These are phyloP conservation scores for Passer montanus DNA, from an alignment of 2,113 vertebrate species.

Conservation along the genomic window DNA sequence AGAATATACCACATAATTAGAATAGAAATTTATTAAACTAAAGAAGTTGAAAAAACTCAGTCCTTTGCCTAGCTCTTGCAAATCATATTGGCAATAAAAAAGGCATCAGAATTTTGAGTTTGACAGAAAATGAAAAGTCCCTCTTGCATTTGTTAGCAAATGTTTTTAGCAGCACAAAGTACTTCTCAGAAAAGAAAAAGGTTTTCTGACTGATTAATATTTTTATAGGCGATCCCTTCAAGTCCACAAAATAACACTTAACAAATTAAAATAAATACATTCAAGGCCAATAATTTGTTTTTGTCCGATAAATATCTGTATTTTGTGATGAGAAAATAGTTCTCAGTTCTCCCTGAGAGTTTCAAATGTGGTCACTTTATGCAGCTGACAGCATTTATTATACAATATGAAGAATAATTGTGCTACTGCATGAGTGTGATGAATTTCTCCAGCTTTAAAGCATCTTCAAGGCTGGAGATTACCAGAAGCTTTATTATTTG, in stretches of 20 bases:
- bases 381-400: conserved; percentile 42
- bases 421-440: not conserved
- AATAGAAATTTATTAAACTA: not conserved
- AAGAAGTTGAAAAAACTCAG: not conserved
- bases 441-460: not conserved
- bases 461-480: not conserved
- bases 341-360: not conserved
- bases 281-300: not conserved
- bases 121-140: not conserved
- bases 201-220: not conserved
- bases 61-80: not conserved
- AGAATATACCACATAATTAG: not conserved
- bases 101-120: not conserved
- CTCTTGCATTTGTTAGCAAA: not conserved
- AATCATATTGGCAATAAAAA: not conserved
- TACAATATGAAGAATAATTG: conserved; percentile 13
- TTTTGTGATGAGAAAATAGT: not conserved
- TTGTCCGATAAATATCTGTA: not conserved
- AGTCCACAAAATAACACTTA: not conserved
- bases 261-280: conserved; percentile 14
- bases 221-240: not conserved
- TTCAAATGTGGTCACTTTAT: conserved; percentile 23
- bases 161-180: not conserved
- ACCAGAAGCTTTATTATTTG: not conserved
- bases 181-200: not conserved